A percentile compares a stretch with the other conserved stretches of the same genome.
Evolutionary conservation across 2,797 vertebrate species (phyloP).

Genomic region (Peromyscus eremicus): DNA sequence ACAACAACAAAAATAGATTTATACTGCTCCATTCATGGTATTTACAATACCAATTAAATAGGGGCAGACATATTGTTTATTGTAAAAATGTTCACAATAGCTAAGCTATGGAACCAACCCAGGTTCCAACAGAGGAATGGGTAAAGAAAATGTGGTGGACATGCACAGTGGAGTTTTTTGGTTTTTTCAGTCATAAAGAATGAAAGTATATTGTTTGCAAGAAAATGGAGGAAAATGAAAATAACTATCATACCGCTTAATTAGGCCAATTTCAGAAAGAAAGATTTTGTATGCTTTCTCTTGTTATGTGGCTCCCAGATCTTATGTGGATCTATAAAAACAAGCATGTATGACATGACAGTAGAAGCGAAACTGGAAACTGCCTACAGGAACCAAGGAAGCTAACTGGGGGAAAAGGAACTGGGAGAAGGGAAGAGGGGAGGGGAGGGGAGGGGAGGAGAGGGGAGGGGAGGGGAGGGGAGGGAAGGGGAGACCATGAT

Average conservation of each 20-base stretch:
- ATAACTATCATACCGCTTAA: background rate
- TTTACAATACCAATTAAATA: conserved; percentile 18
- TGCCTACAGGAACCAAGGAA: background rate
- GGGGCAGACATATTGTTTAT: background rate
- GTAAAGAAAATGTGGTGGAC: background rate
- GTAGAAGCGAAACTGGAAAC: background rate
- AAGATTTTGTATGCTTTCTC: background rate
- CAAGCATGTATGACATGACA: background rate
- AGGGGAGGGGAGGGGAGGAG: too few species aligned
- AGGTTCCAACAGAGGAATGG: background rate
- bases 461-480: fast-evolving
- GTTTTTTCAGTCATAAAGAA: background rate
- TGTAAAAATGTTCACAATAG: background rate
- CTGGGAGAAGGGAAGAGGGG: too few species aligned
- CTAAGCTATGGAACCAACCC: background rate
- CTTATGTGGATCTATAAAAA: background rate
- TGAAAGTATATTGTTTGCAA: background rate
- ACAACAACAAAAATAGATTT: background rate
- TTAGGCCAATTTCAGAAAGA: background rate
- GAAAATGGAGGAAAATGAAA: background rate
- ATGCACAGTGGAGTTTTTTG: background rate
- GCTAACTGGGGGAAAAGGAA: background rate
- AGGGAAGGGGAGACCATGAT: too few species aligned
- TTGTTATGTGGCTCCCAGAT: background rate
- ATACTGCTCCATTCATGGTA: conserved; percentile 4